Conservation (phyloP, 2,113 vertebrate genomes). For the Mustela lutreola region DNA sequence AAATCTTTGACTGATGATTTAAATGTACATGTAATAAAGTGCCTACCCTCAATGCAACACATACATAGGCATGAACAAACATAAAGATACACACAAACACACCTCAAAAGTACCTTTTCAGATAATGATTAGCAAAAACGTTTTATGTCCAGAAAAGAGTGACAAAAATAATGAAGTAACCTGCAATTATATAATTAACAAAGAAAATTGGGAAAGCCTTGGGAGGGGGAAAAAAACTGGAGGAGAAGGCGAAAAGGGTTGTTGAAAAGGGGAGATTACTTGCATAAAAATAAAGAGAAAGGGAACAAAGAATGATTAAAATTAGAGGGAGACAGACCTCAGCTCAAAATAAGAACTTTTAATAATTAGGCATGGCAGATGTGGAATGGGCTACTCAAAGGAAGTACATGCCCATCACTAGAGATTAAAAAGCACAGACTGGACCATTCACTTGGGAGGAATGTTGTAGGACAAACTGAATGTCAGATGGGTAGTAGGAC, state of each 20-base stretch:
- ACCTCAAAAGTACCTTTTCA: neutral
- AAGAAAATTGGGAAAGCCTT: neutral
- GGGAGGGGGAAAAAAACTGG: neutral
- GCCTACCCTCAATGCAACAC: neutral
- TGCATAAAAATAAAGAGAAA: neutral
- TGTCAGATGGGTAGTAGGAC: neutral
- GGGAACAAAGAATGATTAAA: neutral
- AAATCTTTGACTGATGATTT: constrained; percentile 12
- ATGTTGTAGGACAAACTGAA: neutral
- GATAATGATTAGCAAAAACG: constrained; percentile 16
- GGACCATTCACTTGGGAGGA: neutral
- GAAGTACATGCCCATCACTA: neutral
- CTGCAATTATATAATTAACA: neutral
- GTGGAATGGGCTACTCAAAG: neutral
- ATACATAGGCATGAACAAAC: neutral
- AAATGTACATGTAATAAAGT: neutral
- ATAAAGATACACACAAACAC: neutral
- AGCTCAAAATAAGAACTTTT: constrained; percentile 1
- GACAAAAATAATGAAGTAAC: constrained; percentile 40
- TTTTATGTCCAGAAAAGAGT: neutral
- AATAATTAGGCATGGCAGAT: neutral
- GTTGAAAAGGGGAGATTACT: neutral
- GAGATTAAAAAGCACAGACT: neutral
- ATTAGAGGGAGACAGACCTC: neutral
- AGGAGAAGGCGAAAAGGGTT: neutral